phyloP scores from a whole-genome alignment of 2,113 vertebrate species.

The Archilochus colubris region DNA sequence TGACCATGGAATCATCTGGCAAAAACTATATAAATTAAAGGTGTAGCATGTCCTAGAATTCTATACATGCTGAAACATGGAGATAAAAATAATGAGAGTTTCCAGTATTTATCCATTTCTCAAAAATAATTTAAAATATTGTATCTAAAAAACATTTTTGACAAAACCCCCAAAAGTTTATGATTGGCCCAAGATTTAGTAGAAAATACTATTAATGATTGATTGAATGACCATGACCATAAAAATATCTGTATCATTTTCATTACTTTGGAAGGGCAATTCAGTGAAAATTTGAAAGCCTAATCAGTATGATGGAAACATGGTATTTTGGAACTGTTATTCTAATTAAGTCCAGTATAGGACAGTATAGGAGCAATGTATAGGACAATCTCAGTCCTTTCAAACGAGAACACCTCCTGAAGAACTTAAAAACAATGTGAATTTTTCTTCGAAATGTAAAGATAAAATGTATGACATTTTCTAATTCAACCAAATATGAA shows the following conservation, averaged over 20 bases:
- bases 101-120: not conserved
- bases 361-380: not conserved
- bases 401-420: not conserved
- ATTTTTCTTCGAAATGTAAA: not conserved
- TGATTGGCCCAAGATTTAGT: not conserved
- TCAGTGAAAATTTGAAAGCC: not conserved
- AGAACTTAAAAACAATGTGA: not conserved
- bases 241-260: not conserved
- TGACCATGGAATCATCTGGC: not conserved
- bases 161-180: too few species aligned
- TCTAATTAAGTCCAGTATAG: not conserved
- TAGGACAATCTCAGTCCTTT: not conserved
- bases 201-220: not conserved
- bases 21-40: slow-evolving; percentile 8
- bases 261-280: not conserved
- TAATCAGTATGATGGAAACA: not conserved
- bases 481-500: not conserved
- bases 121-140: not conserved
- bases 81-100: not conserved
- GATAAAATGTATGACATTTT: not conserved
- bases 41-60: not conserved
- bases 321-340: not conserved
- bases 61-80: not conserved
- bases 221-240: not conserved
- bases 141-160: not conserved